Base-by-base conservation (phyloP, 1,140 invertebrate genomes). In the Lordiphosa mommai region DNA sequence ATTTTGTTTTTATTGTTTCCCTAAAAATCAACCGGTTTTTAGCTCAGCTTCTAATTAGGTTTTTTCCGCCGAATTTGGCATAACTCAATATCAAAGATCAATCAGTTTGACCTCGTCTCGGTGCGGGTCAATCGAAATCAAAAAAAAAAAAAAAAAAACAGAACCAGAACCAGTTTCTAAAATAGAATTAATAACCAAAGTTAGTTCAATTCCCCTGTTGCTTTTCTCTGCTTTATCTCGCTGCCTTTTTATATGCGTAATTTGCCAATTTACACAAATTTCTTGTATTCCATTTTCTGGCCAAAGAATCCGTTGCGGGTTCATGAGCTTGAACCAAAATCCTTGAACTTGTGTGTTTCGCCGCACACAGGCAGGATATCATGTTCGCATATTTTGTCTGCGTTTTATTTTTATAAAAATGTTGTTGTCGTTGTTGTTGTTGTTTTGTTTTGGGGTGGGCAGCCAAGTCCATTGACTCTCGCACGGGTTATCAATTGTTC, bases 331-430 rank as follows among this genome's bases (percentile, higher is more conserved):
- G 47, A 2, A 10, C 36, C 65, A 80, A 61, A 74, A 74, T 82
- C 77, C 76, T 82, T 82, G 76, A 82, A 82, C 76, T 84, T 84
- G 76, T 27, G 23, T 27, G 23, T 27, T 27, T 27, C 47, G 17
- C 10, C 23, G 5, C 23, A 9, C 69, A 61, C 40, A 48, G 65
- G 27, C 74, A 80, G 71, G 71, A 76, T 80, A 71, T 80, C 72
- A 68, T 67, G 66, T 82, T 82, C 38, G 76, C 71, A 82, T 76
- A 76, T 76, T 76, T 82, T 70, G 76, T 84, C 77, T 80, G 76
- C 38, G 23, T 44, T 61, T 73, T 66, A 58, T 80, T 69, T 80
- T 58, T 70, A 74, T 61, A 59, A 59, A n/a, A n/a, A n/a, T n/a
- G n/a, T n/a, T n/a, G n/a, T n/a, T n/a, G n/a, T n/a, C n/a, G n/a